These are phyloP conservation scores for Homarus americanus DNA, from an alignment of 1,140 invertebrate species.

Conservation along the genomic window DNA sequence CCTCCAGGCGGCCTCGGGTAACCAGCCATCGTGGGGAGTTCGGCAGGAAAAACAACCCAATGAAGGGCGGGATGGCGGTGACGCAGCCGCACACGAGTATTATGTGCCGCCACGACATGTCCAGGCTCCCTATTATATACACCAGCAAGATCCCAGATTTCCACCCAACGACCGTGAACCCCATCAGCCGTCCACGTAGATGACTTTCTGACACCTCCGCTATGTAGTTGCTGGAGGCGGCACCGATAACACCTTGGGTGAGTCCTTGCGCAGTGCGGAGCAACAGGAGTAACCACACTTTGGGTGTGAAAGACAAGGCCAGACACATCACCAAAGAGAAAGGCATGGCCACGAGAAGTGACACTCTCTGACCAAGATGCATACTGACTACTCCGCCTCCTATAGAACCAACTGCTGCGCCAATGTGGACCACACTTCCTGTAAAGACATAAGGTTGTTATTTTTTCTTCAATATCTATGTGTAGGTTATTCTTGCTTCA, in stretches of 20 bases:
- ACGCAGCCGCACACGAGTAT: conserved; percentile 59
- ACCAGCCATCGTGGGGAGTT: conserved; percentile 73
- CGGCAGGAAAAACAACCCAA: conserved; percentile 61
- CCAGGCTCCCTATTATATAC: conserved; percentile 65
- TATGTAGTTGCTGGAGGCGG: conserved; percentile 60
- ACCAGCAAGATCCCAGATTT: conserved; percentile 67
- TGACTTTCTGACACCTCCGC: conserved; percentile 53
- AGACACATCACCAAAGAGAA: conserved; percentile 55
- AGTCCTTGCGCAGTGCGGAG: conserved; percentile 41
- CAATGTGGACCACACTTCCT: conserved; percentile 70
- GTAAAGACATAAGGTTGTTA: neutral
- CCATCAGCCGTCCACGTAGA: conserved; percentile 54
- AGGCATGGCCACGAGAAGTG: conserved; percentile 60
- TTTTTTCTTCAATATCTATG: no score
- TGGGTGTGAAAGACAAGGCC: conserved; percentile 41
- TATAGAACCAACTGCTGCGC: conserved; percentile 64
- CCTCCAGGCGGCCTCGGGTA: conserved; percentile 49
- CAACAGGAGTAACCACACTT: conserved; percentile 62
- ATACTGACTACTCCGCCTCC: conserved; percentile 50
- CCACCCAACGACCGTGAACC: conserved; percentile 53
- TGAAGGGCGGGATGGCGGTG: conserved; percentile 59
- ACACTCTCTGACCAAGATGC: conserved; percentile 53
- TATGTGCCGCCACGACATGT: conserved; percentile 65
- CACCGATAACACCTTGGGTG: conserved; percentile 49
- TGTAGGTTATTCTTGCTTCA: no score